Evolutionary conservation across 2,797 vertebrate species (phyloP).

Genomic region (Yasuhikotakia modesta): DNA sequence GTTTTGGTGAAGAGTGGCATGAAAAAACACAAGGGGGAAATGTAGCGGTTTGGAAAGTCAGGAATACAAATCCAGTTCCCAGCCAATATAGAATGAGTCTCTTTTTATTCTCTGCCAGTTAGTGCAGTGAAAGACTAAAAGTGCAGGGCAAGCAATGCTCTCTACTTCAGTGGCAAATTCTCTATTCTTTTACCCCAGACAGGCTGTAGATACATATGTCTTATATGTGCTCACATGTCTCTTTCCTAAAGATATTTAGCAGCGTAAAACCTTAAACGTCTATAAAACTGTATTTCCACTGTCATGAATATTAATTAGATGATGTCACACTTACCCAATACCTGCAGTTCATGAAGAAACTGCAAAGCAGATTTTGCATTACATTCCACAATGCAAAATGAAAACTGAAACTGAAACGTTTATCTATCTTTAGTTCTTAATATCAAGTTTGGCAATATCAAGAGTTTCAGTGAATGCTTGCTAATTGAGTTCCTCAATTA

Average conservation of each 20-base stretch:
- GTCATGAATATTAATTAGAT: neutral
- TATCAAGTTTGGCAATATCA: too few species aligned
- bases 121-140: neutral
- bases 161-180: neutral
- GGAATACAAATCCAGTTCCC: slow-evolving; percentile 11
- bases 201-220: neutral
- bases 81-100: slow-evolving; percentile 2
- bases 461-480: neutral
- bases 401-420: neutral
- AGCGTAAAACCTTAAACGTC: too few species aligned
- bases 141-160: neutral
- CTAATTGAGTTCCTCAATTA: neutral
- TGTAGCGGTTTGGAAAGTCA: slow-evolving; percentile 16
- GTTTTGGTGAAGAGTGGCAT: slow-evolving; percentile 6
- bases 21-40: slow-evolving; percentile 15
- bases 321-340: too few species aligned
- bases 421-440: neutral
- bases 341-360: neutral
- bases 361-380: too few species aligned
- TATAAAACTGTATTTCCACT: neutral
- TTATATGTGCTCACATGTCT: neutral
- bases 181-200: neutral
- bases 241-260: neutral
- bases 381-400: too few species aligned
- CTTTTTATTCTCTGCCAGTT: neutral